These are phyloP conservation scores for Diprion similis DNA, from an alignment of 1,140 invertebrate genomes.

Conservation along the genomic window DNA sequence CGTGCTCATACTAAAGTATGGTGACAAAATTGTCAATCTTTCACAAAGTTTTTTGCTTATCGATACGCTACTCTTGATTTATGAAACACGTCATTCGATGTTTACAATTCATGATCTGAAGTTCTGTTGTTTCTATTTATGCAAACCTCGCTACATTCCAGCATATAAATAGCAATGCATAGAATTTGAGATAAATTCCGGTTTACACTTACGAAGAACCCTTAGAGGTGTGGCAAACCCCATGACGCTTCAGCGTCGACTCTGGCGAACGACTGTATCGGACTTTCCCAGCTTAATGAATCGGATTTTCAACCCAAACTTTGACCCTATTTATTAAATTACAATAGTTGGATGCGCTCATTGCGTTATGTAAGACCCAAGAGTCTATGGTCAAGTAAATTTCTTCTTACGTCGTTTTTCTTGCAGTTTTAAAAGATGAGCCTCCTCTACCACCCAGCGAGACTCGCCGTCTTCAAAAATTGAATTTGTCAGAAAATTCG, in stretches of 20 bases:
- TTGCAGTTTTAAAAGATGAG: conserved; percentile 67
- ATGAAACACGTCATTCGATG: not conserved
- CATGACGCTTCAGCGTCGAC: not conserved
- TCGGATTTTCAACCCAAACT: too few relatives aligned
- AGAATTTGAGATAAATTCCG: not conserved
- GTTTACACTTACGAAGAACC: not conserved
- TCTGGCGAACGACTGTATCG: not conserved
- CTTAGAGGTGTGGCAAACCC: too few relatives aligned
- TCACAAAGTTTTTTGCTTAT: not conserved
- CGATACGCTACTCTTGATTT: not conserved
- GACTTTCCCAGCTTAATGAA: too few relatives aligned
- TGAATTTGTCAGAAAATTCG: conserved; percentile 28
- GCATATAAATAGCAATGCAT: not conserved
- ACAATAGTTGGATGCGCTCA: too few relatives aligned
- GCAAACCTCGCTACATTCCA: not conserved
- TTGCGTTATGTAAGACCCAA: too few relatives aligned
- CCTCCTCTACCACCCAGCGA: conserved; percentile 67
- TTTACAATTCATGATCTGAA: not conserved
- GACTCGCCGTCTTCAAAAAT: conserved; percentile 59
- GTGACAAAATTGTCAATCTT: not conserved
- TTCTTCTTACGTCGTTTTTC: conserved; percentile 24
- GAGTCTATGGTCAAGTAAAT: not conserved
- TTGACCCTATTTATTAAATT: too few relatives aligned
- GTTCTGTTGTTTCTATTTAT: not conserved
- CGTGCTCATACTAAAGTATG: too few relatives aligned